Evolutionary conservation across 2,113 vertebrate genomes (phyloP).

Genomic region (Oreochromis aureus): DNA sequence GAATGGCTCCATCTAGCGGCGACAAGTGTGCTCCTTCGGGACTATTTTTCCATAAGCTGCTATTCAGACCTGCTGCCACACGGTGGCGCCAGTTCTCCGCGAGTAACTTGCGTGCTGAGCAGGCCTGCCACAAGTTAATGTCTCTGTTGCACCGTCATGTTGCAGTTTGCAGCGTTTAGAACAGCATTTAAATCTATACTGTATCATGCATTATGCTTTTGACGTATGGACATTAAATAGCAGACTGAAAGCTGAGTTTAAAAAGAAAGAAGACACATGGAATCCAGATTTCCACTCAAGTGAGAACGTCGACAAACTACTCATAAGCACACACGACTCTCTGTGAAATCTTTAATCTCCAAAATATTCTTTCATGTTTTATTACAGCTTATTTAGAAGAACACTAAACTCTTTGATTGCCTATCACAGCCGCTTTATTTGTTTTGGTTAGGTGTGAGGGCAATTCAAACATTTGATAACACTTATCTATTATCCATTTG

Average conservation of each 20-base stretch:
- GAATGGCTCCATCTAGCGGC: neutral
- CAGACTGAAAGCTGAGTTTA: neutral
- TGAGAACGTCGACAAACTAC: neutral
- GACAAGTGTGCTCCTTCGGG: neutral
- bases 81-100: neutral
- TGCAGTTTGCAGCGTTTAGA: neutral
- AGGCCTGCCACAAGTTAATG: neutral
- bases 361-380: neutral
- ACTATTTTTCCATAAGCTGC: neutral
- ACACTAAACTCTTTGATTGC: neutral
- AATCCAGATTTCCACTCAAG: neutral
- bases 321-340: neutral
- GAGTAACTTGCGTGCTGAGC: neutral
- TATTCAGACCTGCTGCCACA: neutral
- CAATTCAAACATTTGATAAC: neutral
- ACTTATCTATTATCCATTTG: neutral
- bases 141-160: neutral
- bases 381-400: neutral
- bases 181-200: neutral
- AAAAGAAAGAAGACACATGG: neutral
- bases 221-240: neutral
- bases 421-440: neutral
- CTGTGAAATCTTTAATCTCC: neutral
- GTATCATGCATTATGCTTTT: neutral
- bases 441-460: neutral